phyloP scores from a whole-genome alignment of 2,113 vertebrate species.

The Pygoscelis adeliae region DNA sequence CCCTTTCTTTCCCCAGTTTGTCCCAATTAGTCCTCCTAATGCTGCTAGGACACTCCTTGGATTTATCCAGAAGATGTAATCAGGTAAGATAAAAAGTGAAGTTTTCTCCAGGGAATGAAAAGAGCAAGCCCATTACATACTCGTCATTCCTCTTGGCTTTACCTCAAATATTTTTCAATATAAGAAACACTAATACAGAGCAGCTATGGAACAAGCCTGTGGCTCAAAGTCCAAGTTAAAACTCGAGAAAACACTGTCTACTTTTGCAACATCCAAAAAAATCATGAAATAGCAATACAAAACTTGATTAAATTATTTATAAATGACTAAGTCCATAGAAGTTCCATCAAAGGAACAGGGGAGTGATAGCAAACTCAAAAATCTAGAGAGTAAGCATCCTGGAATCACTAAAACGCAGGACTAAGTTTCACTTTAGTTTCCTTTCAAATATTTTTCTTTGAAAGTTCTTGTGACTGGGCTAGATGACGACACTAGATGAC shows the following conservation, averaged over 20 bases:
- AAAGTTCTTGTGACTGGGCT: background rate
- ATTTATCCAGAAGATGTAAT: background rate
- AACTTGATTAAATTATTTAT: background rate
- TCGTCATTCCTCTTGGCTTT: background rate
- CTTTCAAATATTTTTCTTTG: background rate
- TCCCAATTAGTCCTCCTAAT: background rate
- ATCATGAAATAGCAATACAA: background rate
- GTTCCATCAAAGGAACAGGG: background rate
- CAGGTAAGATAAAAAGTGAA: background rate
- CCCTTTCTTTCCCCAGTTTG: background rate
- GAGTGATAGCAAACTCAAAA: background rate
- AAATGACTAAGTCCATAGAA: background rate
- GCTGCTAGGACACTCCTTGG: background rate
- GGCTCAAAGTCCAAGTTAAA: background rate
- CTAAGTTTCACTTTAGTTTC: background rate
- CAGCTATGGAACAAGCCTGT: background rate
- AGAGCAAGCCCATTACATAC: background rate
- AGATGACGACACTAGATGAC: background rate
- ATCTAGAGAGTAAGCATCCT: background rate
- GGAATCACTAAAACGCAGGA: background rate
- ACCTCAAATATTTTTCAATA: background rate
- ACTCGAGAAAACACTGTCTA: background rate
- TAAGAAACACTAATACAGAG: background rate
- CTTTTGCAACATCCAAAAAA: background rate
- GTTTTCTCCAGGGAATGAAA: background rate